Conservation (phyloP, 2,888 invertebrate genomes). For the Trachelus tabidus region DNA sequence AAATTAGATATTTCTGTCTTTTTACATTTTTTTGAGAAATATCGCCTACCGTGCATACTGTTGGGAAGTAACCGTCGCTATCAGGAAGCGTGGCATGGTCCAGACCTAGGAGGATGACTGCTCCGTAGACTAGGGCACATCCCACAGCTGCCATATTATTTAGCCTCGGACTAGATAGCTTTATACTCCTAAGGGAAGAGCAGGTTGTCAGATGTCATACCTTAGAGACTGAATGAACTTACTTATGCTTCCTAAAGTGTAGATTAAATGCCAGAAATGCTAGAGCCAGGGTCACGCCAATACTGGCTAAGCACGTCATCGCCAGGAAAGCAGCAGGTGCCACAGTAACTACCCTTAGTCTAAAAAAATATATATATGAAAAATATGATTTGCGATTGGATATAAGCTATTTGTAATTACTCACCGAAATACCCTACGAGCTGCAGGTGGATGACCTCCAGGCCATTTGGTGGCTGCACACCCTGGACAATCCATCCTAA, state of each 20-base stretch:
- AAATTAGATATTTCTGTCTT: background rate
- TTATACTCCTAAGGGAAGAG: constrained; percentile 78
- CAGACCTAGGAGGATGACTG: constrained; percentile 86
- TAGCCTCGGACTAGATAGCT: constrained; percentile 89
- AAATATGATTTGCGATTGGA: no score
- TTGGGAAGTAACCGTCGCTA: constrained; percentile 77
- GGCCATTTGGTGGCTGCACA: constrained; percentile 79
- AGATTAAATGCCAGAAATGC: constrained; percentile 85
- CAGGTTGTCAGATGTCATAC: no score
- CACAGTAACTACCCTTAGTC: constrained; percentile 80
- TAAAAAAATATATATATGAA: constrained; percentile 45
- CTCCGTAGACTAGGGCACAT: constrained; percentile 89
- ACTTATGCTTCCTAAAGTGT: constrained; percentile 86
- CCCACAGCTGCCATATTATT: constrained; percentile 94
- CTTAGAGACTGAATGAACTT: constrained; percentile 49
- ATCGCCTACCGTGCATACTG: constrained; percentile 85
- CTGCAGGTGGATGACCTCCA: constrained; percentile 86
- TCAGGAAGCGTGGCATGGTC: constrained; percentile 83
- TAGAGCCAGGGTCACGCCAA: constrained; percentile 80
- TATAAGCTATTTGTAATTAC: background rate
- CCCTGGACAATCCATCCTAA: constrained; percentile 77
- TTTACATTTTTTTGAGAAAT: constrained; percentile 5
- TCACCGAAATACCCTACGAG: constrained; percentile 74
- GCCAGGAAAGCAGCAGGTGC: constrained; percentile 81
- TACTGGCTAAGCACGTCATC: constrained; percentile 77